phyloP scores from a whole-genome alignment of 2,113 vertebrate species.

The Boulengerochromis microlepis region DNA sequence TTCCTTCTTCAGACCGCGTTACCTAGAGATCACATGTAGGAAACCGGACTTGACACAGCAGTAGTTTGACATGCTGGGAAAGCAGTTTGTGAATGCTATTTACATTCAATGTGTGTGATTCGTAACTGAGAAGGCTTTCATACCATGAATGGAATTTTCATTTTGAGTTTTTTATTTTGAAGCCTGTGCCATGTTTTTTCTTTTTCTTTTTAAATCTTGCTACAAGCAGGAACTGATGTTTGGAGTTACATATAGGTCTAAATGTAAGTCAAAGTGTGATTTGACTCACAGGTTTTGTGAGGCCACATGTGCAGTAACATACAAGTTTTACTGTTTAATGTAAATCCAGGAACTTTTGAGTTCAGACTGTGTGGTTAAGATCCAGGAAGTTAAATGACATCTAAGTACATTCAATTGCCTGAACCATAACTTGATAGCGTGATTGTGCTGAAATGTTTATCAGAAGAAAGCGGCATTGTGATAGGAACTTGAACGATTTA shows the following conservation, averaged over 20 bases:
- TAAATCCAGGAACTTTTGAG: neutral
- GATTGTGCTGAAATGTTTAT: constrained; percentile 12
- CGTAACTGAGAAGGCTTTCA: neutral
- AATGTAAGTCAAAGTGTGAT: neutral
- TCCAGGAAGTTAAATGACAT: neutral
- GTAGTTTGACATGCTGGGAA: neutral
- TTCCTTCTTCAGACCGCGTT: neutral
- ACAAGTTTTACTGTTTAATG: neutral
- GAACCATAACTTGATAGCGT: neutral
- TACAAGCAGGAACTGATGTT: neutral
- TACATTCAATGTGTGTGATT: neutral
- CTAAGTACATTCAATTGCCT: neutral
- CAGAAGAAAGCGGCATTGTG: neutral
- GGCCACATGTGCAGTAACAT: neutral
- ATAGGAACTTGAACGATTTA: constrained; percentile 3
- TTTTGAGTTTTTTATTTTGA: neutral
- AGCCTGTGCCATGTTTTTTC: neutral
- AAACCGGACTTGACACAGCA: neutral
- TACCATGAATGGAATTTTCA: neutral
- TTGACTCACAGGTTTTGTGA: neutral
- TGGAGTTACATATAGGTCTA: neutral
- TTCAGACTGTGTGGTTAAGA: neutral
- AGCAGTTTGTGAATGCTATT: neutral
- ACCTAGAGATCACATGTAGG: neutral
- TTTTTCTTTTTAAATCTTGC: neutral